Conservation (phyloP, 2,797 vertebrate species). For the Phrynocephalus vlangalii region DNA sequence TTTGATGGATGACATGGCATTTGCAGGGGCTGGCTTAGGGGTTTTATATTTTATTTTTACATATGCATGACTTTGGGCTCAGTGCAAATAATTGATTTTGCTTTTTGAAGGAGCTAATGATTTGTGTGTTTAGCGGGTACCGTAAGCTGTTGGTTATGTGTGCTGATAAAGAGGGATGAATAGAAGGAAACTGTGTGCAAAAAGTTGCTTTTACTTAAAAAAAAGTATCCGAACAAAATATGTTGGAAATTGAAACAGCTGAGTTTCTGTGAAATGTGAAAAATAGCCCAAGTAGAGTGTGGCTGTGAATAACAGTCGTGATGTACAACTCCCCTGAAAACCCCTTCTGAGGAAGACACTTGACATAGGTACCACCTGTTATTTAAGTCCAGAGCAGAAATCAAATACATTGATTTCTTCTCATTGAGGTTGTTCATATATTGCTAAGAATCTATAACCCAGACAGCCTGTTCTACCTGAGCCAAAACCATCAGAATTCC, state of each 20-base stretch:
- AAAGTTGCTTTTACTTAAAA: neutral
- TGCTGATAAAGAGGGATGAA: neutral
- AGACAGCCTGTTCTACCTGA: conserved; percentile 37
- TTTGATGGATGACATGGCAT: conserved; percentile 70
- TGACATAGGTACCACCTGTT: conserved; percentile 42
- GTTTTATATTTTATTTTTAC: conserved; percentile 62
- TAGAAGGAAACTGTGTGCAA: neutral
- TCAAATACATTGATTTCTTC: conserved; percentile 51
- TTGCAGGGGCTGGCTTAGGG: conserved; percentile 60
- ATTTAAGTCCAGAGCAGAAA: conserved; percentile 61
- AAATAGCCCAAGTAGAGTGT: conserved; percentile 44
- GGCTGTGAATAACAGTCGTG: conserved; percentile 46
- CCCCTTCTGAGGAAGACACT: conserved; percentile 45
- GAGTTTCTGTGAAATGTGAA: conserved; percentile 58
- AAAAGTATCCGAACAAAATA: conserved; percentile 62
- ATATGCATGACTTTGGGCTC: conserved; percentile 74
- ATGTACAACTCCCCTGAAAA: conserved; percentile 36
- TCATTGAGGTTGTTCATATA: conserved; percentile 12
- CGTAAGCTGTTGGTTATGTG: conserved; percentile 56
- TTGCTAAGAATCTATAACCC: conserved; percentile 50
- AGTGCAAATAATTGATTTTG: conserved; percentile 69
- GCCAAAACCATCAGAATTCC: conserved; percentile 53
- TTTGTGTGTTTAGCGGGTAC: conserved; percentile 70
- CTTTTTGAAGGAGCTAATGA: conserved; percentile 68
- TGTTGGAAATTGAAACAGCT: conserved; percentile 56